Evolutionary conservation across 2,888 invertebrate species (phyloP).

Genomic region (Cheiracanthium punctorium): DNA sequence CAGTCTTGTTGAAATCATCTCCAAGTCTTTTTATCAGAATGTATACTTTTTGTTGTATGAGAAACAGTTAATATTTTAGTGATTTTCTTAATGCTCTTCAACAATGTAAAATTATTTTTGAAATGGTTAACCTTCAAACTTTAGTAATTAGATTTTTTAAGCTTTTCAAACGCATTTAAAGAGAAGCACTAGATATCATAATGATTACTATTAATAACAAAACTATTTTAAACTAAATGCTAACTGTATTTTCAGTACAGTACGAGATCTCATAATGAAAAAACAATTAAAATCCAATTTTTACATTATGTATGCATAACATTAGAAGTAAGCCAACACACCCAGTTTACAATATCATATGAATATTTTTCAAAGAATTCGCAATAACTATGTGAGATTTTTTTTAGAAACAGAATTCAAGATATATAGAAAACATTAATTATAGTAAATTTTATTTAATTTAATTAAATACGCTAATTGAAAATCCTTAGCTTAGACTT

Average conservation of each 20-base stretch:
- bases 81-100: not conserved
- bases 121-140: not conserved
- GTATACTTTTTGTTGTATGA: not conserved
- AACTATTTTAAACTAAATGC: too few relatives aligned
- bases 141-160: too few relatives aligned
- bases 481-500: not conserved
- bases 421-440: too few relatives aligned
- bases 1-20: not conserved
- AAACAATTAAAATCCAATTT: not conserved
- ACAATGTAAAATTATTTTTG: not conserved
- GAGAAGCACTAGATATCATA: too few relatives aligned
- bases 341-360: not conserved
- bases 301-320: not conserved
- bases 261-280: not conserved
- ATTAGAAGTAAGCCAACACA: not conserved
- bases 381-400: not conserved
- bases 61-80: slow-evolving; percentile 11
- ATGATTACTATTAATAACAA: too few relatives aligned
- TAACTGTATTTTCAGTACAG: not conserved
- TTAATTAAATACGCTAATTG: not conserved
- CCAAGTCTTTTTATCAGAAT: not conserved
- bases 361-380: not conserved
- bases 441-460: not conserved
- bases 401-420: not conserved
- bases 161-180: too few relatives aligned